Conservation (phyloP, 2,888 invertebrate genomes). For the Calameuta pallipes region DNA sequence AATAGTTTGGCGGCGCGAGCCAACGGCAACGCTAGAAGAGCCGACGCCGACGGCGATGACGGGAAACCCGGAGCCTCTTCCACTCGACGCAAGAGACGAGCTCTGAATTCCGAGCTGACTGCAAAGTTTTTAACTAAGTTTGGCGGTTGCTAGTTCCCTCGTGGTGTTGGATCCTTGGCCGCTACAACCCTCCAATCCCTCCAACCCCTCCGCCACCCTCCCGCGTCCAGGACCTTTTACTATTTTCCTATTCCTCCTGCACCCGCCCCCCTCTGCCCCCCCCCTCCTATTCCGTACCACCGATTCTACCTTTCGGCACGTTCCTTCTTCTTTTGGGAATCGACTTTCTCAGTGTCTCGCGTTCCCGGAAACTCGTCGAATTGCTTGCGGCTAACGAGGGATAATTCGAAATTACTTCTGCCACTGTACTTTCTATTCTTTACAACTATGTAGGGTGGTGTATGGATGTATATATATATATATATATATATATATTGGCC, state of each 20-base stretch:
- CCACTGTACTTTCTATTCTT: no score
- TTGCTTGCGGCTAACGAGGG: no score
- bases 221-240: slow-evolving; percentile 2
- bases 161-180: slow-evolving; percentile 7
- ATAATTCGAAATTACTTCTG: no score
- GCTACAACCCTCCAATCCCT: slow-evolving; percentile 11
- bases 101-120: slow-evolving; percentile 60
- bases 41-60: no score
- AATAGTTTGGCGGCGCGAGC: slow-evolving; percentile 50
- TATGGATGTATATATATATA: no score
- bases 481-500: no score
- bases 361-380: no score
- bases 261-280: slow-evolving; percentile 20
- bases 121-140: slow-evolving; percentile 64
- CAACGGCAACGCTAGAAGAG: slow-evolving; percentile 23
- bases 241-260: slow-evolving; percentile 32
- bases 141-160: slow-evolving; percentile 44
- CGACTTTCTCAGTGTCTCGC: no score
- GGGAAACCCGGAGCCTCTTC: no score
- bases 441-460: no score
- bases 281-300: slow-evolving; percentile 30
- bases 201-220: background rate
- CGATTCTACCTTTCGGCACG: slow-evolving; percentile 39
- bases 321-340: background rate
- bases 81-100: slow-evolving; percentile 38